Evolutionary conservation across 2,113 vertebrate species (phyloP), one percentile per base, ranked within the genome.

Genomic region (Sylvietta virens): DNA sequence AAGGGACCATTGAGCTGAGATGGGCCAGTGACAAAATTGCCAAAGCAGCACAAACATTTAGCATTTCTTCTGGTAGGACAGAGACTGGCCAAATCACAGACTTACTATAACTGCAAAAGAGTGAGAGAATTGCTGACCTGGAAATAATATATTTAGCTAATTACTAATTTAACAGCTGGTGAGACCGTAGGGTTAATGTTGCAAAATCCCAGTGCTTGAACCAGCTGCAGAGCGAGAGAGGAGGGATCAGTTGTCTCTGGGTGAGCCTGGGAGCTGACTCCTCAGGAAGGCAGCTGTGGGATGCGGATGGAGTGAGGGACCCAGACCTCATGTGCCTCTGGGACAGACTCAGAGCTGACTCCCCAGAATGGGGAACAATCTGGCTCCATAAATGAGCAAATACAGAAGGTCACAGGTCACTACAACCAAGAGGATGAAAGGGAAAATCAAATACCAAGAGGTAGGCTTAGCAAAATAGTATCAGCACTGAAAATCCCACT

Each of bases 81-180:
- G 35, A 57, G 28, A 51, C 31, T 72, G 51, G 28, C 45, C 61
- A 74, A 60, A 64, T 89, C 60, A 78, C 60, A 50, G 47, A 58
- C 24, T 76, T 53, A 31, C 11, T 69, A 1, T 30, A 76, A 53
- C 39, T 80, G 44, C 53, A 77, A 64, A 61, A 31, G 7, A 15
- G 64, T 27, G n/a, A 57, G 18, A 62, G 57, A 90, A 77, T 45
- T 93, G 85, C 88, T 95, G 85, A 53, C 37, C 20, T 33, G 37
- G 40, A 81, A 35, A 33, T 40, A 82, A 69, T 86, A 35, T 77
- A 76, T 93, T 86, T 82, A 90, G 62, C 42, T 57, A 86, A 77
- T 69, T 94, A 82, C 82, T 54, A 62, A 83, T 77, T 61, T 77
- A 91, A 94, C 73, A 71, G 78, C 69, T 94, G 53, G 39, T 86